Percentiles rank a stretch among this genome's conserved stretches.
Conservation (phyloP, 2,888 invertebrate genomes). For the Amphipyra berbera region DNA sequence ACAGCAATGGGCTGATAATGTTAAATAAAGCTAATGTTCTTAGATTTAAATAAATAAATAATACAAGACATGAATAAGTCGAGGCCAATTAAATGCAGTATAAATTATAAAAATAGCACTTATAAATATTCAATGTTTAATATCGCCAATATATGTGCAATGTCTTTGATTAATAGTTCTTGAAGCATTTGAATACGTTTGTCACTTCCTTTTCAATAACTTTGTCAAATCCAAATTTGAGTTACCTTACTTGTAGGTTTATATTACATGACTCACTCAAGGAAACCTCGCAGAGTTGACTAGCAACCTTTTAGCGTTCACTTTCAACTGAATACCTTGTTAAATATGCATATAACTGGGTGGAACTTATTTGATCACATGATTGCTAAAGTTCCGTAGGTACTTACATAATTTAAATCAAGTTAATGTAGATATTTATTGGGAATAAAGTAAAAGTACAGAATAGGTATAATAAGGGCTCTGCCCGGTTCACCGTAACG, state of each 20-base stretch:
- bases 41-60: not conserved
- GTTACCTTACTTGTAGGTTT: slow-evolving; percentile 16
- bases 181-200: too few relatives aligned
- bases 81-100: not conserved
- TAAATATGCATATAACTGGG: slow-evolving; percentile 30
- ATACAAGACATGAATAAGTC: not conserved
- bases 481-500: too few relatives aligned
- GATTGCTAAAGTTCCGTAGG: not conserved
- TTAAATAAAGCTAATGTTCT: too few relatives aligned
- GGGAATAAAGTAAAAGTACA: too few relatives aligned
- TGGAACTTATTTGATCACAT: slow-evolving; percentile 22
- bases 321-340: slow-evolving; percentile 48
- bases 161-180: too few relatives aligned
- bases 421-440: too few relatives aligned
- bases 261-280: slow-evolving; percentile 40
- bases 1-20: too few relatives aligned
- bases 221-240: not conserved
- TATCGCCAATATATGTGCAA: too few relatives aligned
- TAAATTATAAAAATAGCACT: too few relatives aligned
- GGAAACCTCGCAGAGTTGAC: slow-evolving; percentile 43
- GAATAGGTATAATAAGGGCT: too few relatives aligned
- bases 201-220: not conserved
- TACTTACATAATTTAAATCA: too few relatives aligned
- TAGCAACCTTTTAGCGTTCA: slow-evolving; percentile 47
- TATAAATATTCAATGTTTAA: too few relatives aligned